These are phyloP conservation scores for Thryonomys swinderianus DNA, from an alignment of 2,113 vertebrate genomes.

Conservation along the genomic window DNA sequence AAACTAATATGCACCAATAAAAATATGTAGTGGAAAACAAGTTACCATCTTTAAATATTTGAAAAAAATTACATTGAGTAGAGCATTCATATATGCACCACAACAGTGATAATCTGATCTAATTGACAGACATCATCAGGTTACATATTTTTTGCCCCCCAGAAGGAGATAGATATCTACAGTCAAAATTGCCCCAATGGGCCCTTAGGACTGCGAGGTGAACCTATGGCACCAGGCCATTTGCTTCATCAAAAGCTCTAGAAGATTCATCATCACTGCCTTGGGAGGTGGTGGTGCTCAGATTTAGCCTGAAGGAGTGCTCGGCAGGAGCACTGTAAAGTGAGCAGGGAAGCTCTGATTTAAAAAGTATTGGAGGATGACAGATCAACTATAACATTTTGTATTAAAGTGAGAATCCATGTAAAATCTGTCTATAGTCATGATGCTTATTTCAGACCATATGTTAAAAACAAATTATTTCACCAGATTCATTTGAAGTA, in stretches of 20 bases:
- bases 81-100: background rate
- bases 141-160: background rate
- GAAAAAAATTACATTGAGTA: constrained; percentile 25
- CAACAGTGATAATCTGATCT: background rate
- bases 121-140: background rate
- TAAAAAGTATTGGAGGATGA: background rate
- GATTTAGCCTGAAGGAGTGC: background rate
- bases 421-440: background rate
- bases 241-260: background rate
- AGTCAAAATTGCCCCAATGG: background rate
- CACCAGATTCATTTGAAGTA: background rate
- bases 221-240: background rate
- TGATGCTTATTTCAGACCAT: constrained; percentile 34
- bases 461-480: background rate
- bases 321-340: background rate
- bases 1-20: background rate
- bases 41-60: background rate
- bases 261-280: background rate
- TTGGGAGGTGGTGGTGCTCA: background rate
- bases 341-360: background rate
- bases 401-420: background rate
- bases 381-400: background rate
- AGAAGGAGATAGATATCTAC: background rate
- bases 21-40: background rate
- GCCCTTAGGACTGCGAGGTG: background rate